phyloP scores from a whole-genome alignment of 2,888 invertebrate genomes.

The Ornithoptera priamus region DNA sequence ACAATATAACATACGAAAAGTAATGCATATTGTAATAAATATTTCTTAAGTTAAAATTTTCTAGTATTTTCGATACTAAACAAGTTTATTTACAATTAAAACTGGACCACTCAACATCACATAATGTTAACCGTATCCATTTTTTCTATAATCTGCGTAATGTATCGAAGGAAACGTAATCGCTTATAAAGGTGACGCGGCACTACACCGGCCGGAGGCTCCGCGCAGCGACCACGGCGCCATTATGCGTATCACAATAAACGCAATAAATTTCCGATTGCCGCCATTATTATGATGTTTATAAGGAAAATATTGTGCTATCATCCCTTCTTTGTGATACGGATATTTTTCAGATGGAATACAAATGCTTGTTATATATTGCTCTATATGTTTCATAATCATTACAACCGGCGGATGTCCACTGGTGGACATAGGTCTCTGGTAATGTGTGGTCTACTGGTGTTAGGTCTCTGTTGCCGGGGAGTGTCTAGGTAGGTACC shows the following conservation, averaged over 20 bases:
- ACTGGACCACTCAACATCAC: too few species aligned
- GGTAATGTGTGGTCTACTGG: too few species aligned
- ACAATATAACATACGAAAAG: too few species aligned
- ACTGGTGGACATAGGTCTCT: too few species aligned
- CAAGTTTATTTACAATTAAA: too few species aligned
- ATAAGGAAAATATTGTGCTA: conserved; percentile 22
- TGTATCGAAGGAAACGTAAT: conserved; percentile 75
- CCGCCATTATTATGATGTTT: conserved; percentile 25
- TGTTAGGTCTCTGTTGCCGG: too few species aligned
- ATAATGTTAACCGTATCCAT: conserved; percentile 38
- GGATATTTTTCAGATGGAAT: neutral
- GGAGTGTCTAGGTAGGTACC: too few species aligned
- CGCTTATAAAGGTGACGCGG: conserved; percentile 73
- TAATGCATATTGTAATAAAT: too few species aligned
- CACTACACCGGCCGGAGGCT: conserved; percentile 34
- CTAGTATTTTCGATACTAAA: too few species aligned
- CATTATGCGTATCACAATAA: conserved; percentile 21
- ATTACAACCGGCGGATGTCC: neutral
- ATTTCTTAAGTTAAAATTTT: too few species aligned
- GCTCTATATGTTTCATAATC: neutral
- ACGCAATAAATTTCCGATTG: conserved; percentile 29
- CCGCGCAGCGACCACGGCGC: conserved; percentile 25
- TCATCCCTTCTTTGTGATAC: conserved; percentile 10
- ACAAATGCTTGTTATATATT: neutral
- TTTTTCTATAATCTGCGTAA: conserved; percentile 36